Percentiles rank a stretch among this genome's conserved stretches.
Evolutionary conservation across 2,888 invertebrate genomes (phyloP).

Genomic region (Galerucella pusilla): DNA sequence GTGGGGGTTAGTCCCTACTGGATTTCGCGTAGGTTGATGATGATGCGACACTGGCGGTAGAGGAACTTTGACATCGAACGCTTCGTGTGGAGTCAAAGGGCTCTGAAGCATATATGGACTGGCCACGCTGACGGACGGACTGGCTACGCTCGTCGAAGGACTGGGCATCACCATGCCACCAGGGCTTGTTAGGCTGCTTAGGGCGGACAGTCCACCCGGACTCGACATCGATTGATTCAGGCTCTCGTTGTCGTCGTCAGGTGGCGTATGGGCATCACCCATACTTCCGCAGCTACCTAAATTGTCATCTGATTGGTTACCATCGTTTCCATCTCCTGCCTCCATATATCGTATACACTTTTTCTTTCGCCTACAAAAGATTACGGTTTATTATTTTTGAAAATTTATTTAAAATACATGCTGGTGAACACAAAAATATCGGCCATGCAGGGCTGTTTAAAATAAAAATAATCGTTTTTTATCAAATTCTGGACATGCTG

Average conservation of each 20-base stretch:
- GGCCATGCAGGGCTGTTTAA: constrained; percentile 20
- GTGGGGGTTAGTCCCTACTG: constrained; percentile 91
- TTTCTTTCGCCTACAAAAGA: constrained; percentile 87
- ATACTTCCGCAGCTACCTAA: constrained; percentile 85
- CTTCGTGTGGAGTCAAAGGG: constrained; percentile 63
- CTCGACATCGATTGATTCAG: constrained; percentile 70
- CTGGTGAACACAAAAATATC: constrained; percentile 5
- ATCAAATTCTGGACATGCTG: constrained; percentile 4
- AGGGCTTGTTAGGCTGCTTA: constrained; percentile 78
- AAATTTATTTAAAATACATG: constrained; percentile 22
- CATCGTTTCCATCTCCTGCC: constrained; percentile 74
- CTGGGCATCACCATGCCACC: constrained; percentile 78
- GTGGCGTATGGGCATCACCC: constrained; percentile 75
- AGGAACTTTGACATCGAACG: constrained; percentile 63
- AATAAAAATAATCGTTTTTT: constrained; percentile 4
- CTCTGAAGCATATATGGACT: constrained; percentile 70
- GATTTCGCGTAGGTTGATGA: constrained; percentile 73
- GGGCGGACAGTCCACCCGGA: constrained; percentile 74
- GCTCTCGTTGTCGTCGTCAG: constrained; percentile 74
- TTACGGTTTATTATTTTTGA: constrained; percentile 24
- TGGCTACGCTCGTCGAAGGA: constrained; percentile 79
- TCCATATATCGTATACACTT: constrained; percentile 97
- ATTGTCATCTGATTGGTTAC: constrained; percentile 77
- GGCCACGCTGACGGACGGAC: constrained; percentile 72
- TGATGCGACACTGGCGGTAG: constrained; percentile 58